Evolutionary conservation across 2,113 vertebrate species (phyloP), one percentile per base, ranked within the genome.

Genomic region (Catharus bicknelli): DNA sequence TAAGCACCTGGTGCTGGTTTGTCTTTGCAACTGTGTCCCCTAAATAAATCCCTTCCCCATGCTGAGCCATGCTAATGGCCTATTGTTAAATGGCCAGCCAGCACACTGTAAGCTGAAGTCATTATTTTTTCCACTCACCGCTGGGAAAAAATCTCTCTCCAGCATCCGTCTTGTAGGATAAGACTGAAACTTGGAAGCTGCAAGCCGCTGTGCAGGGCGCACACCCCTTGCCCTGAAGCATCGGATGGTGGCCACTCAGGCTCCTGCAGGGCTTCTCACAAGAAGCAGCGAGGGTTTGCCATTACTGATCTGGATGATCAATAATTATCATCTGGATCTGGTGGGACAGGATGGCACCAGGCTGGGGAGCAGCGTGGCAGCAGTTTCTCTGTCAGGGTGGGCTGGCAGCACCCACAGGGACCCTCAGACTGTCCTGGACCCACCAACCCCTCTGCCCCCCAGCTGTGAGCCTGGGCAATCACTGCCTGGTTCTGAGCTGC

Each of bases 11-110:
- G 72, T 88, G 83, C 75, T 50, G 79, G 90, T 87, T 70, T 91
- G 93, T 90, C 91, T 94, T 82, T 90, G 76, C 82, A 91, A n/a
- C 63, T 5, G 3, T 50, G 72, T 88, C 54, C 55, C 90, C 88
- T 93, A 83, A 96, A 94, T 88, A 85, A 93, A 95, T 94, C 95
- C 82, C 16, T 88, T 96, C 51, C 82, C 83, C 63, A 43, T 13
- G 82, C 85, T 85, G 95, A 88, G 92, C 85, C 1, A 8, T 66
- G 75, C 78, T 95, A 83, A 88, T 90, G 79, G 67, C 63, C 91
- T 66, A 30, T 93, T 94, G 79, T 91, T 91, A 87, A 88, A 78
- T 78, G 89, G 59, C 74, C 67, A 83, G 79, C 17, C 51, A 86
- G 27, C 4, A 1, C 45, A 36, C 42, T 26, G 5, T 73, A 90